phyloP scores from a whole-genome alignment of 23 tunicate genomes.

The Trididemnum clinides region DNA sequence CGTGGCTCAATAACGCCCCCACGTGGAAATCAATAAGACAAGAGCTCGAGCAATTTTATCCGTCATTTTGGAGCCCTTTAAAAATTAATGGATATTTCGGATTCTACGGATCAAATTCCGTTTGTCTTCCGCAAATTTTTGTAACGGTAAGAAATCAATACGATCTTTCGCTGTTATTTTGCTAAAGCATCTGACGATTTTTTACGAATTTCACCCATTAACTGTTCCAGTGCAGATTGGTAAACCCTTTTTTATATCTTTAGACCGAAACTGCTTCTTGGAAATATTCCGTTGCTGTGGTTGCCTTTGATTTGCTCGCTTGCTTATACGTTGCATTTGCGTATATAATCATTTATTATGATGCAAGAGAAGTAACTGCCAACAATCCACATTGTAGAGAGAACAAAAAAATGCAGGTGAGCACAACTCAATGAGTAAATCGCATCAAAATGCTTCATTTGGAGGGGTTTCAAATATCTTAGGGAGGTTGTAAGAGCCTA shows the following conservation, averaged over 20 bases:
- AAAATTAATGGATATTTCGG: slow-evolving; percentile 52
- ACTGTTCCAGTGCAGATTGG: too few species aligned
- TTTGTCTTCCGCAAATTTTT: slow-evolving; percentile 72
- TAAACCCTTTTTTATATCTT: too few species aligned
- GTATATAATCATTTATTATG: slow-evolving; percentile 54
- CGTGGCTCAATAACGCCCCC: background rate
- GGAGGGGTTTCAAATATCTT: too few species aligned
- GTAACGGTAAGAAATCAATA: slow-evolving; percentile 47
- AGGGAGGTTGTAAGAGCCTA: too few species aligned
- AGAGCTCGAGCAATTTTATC: background rate
- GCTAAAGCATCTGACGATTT: too few species aligned
- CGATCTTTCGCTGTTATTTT: too few species aligned
- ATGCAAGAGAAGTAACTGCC: slow-evolving; percentile 34
- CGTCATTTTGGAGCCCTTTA: background rate
- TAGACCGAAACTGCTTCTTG: slow-evolving; percentile 51
- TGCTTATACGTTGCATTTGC: slow-evolving; percentile 47
- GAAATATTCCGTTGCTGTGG: slow-evolving; percentile 49
- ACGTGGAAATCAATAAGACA: background rate
- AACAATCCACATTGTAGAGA: slow-evolving; percentile 42
- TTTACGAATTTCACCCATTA: too few species aligned
- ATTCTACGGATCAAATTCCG: slow-evolving; percentile 56
- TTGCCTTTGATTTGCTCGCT: slow-evolving; percentile 54
- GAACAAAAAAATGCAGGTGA: slow-evolving; percentile 79
- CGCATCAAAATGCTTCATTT: too few species aligned
- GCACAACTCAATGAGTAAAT: too few species aligned